Base-by-base conservation (phyloP, 1,140 invertebrate genomes). In the Apolygus lucorum region DNA sequence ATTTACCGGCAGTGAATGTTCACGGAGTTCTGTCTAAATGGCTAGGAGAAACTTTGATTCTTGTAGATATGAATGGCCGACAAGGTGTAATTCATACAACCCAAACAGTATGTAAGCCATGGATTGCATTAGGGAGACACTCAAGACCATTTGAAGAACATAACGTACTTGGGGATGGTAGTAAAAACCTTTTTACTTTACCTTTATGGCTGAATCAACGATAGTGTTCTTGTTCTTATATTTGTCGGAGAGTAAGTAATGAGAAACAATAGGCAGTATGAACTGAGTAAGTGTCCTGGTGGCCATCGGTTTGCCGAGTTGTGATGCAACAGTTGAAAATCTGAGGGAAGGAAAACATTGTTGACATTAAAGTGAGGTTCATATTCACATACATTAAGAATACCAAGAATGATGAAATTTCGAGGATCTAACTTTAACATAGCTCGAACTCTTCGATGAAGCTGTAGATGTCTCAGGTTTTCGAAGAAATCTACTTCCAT, bases 401-500 rank as follows among this genome's bases (percentile, higher is more conserved):
- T n/a, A n/a, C n/a, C n/a, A n/a, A n/a, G n/a, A n/a, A n/a, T n/a
- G n/a, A n/a, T n/a, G n/a, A n/a, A n/a, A n/a, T n/a, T n/a, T n/a
- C n/a, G n/a, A n/a, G n/a, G n/a, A n/a, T n/a, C 68, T 68, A 70
- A 76, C 76, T 86, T 90, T 4, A 87, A 77, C 24, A 96, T 76
- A 0, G 92, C 93, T 74, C 90, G 84, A 0, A 88, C 86, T 76
- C 90, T 87, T 73, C 93, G 84, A 76, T 95, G 91, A 17, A 88
- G 80, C 81, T 96, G 90, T 42, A 92, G 79, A 81, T 98, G 95
- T 34, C 86, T 84, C 73, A 95, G 88, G 76, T 96, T 98, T 74
- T 95, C 91, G 76, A 96, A 98, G 81, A 98, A 96, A 79, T 98
- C 94, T 0, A 91, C 86, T 78, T 98, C 95, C 0, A 82, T 78